Base-by-base conservation (phyloP, 2,113 vertebrate species). In the Calidris pugnax region DNA sequence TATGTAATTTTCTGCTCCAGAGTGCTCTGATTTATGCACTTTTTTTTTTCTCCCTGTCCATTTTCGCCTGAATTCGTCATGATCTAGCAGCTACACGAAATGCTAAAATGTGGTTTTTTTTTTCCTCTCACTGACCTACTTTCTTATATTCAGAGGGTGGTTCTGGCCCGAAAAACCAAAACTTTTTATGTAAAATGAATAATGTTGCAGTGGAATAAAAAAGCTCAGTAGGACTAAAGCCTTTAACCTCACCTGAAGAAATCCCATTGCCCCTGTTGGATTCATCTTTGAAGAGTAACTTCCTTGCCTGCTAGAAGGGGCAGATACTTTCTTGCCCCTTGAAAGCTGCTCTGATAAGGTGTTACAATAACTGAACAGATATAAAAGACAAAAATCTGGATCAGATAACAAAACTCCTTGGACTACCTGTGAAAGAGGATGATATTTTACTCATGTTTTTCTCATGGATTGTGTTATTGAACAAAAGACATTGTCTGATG, bases 1-100 rank as follows among this genome's bases (percentile, higher is more conserved):
- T 27, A 3, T 59, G 57, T 92, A 68, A 85, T 95, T 96, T 92
- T 90, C 83, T 2, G 4, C 86, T 94, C 90, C 32, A 24, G 73
- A 80, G 33, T 33, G 64, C 62, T 78, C 9, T 47, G 53, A 41
- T 82, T 93, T 55, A 32, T 33, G 55, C 16, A 0, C 9, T 15
- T 69, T 30, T 43, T 63, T 63, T 23, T 14, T 41, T 16, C 39
- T 84, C 56, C 3, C 0, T 79, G 53, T 76, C 90, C 2, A 0
- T 89, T 92, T 92, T 94, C 2, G 5, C 27, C 37, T 76, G 77
- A 55, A 72, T 87, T 91, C 37, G 22, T 82, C 55, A 57, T 8
- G 12, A 73, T 63, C 62, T n/a, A 67, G 48, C 53, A 72, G 23
- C 39, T 33, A 60, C 12, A 26, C 12, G 28, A 84, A 78, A 95